These are phyloP conservation scores for Wiebesia pumilae DNA, from an alignment of 1,140 invertebrate genomes.

Conservation along the genomic window DNA sequence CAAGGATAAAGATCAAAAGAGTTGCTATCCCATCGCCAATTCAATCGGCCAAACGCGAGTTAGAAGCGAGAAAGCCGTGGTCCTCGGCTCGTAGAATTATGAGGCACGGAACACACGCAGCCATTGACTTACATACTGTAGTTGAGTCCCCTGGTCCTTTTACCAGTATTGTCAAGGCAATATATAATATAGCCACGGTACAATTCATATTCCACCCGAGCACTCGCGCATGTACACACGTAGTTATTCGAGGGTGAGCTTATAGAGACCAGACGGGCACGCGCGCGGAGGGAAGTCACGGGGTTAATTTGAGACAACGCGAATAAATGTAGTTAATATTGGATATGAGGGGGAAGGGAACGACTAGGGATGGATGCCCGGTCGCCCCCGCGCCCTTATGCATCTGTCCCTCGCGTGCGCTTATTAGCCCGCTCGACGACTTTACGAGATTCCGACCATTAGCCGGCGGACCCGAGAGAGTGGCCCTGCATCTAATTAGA, in stretches of 20 bases:
- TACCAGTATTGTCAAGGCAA: background rate
- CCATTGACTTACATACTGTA: background rate
- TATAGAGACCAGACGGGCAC: slow-evolving; percentile 56
- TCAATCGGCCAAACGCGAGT: background rate
- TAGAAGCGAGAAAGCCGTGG: background rate
- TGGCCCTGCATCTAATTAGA: slow-evolving; percentile 7
- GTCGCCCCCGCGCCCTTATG: slow-evolving; percentile 32
- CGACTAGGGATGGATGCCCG: background rate
- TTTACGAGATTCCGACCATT: slow-evolving; percentile 50
- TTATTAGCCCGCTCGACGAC: slow-evolving; percentile 57
- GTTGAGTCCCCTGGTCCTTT: background rate
- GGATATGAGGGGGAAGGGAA: slow-evolving; percentile 61
- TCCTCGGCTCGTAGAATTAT: background rate
- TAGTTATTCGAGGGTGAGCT: background rate
- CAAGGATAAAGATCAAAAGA: background rate
- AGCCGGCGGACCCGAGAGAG: background rate
- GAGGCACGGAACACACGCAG: background rate
- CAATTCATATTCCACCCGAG: slow-evolving; percentile 63
- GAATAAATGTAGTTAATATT: slow-evolving; percentile 74
- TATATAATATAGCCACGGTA: background rate
- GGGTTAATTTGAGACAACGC: slow-evolving; percentile 72
- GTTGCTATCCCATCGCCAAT: background rate
- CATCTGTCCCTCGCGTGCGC: slow-evolving; percentile 64
- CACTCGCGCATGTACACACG: background rate
- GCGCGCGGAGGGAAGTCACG: slow-evolving; percentile 65